Conservation (phyloP, 2,888 invertebrate genomes). For the Busseola fusca region DNA sequence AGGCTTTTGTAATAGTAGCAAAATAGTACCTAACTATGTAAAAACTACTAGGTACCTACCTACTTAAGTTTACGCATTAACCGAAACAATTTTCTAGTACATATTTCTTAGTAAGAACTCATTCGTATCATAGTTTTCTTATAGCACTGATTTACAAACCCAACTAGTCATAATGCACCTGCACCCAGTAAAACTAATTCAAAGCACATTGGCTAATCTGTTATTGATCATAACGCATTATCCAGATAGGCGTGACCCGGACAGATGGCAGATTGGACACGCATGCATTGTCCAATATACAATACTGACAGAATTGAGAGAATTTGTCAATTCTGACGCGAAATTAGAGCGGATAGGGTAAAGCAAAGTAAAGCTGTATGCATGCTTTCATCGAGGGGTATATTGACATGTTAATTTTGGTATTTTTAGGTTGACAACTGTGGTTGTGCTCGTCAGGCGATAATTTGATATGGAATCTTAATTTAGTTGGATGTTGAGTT, state of each 20-base stretch:
- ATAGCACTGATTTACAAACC: neutral
- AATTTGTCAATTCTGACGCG: constrained; percentile 79
- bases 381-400: constrained; percentile 42
- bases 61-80: neutral
- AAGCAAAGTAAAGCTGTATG: constrained; percentile 73
- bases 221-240: constrained; percentile 75
- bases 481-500: neutral
- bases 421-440: constrained; percentile 28
- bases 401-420: constrained; percentile 60
- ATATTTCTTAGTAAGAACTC: neutral
- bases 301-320: constrained; percentile 69
- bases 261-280: constrained; percentile 77
- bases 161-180: constrained; percentile 69
- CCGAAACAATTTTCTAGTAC: neutral
- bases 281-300: constrained; percentile 64
- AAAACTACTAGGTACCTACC: neutral
- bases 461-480: neutral
- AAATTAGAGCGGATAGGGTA: constrained; percentile 77
- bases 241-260: constrained; percentile 75
- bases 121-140: neutral
- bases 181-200: constrained; percentile 69
- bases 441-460: neutral
- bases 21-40: neutral
- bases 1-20: neutral
- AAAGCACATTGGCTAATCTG: constrained; percentile 72